These are phyloP conservation scores for Sebastes cheni DNA, from an alignment of 2,797 vertebrate species.

Conservation along the genomic window DNA sequence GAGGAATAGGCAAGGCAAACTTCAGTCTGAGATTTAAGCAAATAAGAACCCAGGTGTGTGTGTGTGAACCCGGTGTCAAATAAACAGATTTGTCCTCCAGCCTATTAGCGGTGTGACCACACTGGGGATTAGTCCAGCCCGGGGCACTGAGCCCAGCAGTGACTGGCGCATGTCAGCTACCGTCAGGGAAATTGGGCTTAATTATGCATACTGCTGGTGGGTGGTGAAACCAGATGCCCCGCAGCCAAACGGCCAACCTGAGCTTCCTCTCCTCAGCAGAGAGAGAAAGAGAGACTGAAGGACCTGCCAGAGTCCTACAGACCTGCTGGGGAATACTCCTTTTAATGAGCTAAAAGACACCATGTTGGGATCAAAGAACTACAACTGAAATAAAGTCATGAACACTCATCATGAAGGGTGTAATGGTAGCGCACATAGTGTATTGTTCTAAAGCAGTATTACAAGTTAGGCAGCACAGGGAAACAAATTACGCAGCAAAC, in stretches of 20 bases:
- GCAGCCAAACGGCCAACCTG: slow-evolving; percentile 46
- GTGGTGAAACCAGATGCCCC: slow-evolving; percentile 58
- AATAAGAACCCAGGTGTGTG: slow-evolving; percentile 60
- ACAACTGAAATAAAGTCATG: neutral
- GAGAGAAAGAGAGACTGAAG: slow-evolving; percentile 5
- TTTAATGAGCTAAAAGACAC: neutral
- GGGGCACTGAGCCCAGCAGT: slow-evolving; percentile 59
- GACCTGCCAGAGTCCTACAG: slow-evolving; percentile 29
- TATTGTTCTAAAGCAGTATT: neutral
- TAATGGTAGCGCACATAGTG: neutral
- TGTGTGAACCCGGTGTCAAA: slow-evolving; percentile 52
- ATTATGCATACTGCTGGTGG: slow-evolving; percentile 62
- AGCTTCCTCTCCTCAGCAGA: slow-evolving; percentile 31
- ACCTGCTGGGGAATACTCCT: slow-evolving; percentile 7
- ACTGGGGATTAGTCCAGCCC: slow-evolving; percentile 64
- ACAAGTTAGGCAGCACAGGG: neutral
- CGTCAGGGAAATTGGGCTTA: slow-evolving; percentile 63
- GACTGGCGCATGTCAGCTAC: slow-evolving; percentile 65
- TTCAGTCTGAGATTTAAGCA: slow-evolving; percentile 11
- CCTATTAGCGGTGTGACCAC: slow-evolving; percentile 68
- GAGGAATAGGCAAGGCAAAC: neutral
- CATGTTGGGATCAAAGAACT: neutral
- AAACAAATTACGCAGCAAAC: neutral
- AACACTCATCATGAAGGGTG: neutral
- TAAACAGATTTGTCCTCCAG: slow-evolving; percentile 69